Evolutionary conservation across 2,888 invertebrate species (phyloP).

Genomic region (Tupiocoris notatus): DNA sequence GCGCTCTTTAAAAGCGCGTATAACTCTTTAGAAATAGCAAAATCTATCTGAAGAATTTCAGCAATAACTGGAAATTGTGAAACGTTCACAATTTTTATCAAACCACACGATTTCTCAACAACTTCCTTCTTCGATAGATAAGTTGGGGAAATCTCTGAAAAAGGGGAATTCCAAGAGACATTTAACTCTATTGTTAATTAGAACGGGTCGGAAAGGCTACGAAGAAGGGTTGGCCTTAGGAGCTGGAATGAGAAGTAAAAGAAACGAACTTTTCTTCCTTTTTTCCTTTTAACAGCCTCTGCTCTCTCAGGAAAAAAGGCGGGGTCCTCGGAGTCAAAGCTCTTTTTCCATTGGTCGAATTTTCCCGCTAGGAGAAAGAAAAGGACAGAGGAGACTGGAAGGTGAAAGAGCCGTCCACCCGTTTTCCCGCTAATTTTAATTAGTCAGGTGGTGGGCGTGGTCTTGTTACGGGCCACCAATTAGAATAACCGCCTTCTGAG

Average conservation of each 20-base stretch:
- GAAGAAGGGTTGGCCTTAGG: not conserved
- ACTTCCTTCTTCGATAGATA: too few relatives aligned
- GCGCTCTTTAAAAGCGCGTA: too few relatives aligned
- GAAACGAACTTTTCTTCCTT: conserved; percentile 9
- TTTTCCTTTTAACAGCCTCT: not conserved
- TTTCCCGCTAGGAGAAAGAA: conserved; percentile 7
- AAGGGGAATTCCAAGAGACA: not conserved
- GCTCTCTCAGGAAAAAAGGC: conserved; percentile 26
- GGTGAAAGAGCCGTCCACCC: conserved; percentile 2
- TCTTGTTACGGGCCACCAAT: conserved; percentile 27
- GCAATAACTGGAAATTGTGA: too few relatives aligned
- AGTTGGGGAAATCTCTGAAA: too few relatives aligned
- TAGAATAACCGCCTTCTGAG: not conserved
- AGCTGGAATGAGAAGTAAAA: not conserved
- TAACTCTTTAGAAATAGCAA: too few relatives aligned
- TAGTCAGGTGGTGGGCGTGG: conserved; percentile 33
- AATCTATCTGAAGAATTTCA: too few relatives aligned
- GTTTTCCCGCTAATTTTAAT: conserved; percentile 22
- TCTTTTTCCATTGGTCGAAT: conserved; percentile 39
- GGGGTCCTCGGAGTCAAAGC: conserved; percentile 31
- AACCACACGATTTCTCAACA: too few relatives aligned
- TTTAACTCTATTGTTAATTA: not conserved
- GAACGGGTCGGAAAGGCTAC: not conserved
- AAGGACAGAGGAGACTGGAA: not conserved
- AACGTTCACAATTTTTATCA: too few relatives aligned